phyloP scores from a whole-genome alignment of 2,888 invertebrate genomes.

The Stenurella melanura region DNA sequence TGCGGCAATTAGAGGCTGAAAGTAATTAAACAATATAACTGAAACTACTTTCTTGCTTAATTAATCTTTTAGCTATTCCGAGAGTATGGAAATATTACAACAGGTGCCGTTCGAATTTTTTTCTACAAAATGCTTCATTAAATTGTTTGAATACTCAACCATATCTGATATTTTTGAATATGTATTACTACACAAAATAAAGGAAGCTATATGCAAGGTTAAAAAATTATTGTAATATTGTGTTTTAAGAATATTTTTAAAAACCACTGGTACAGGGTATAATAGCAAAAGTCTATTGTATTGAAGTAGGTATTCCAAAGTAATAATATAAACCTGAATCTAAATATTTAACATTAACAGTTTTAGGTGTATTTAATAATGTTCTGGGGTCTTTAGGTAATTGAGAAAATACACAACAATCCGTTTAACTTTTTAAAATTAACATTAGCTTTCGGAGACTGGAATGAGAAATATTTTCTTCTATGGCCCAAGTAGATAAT shows the following conservation, averaged over 20 bases:
- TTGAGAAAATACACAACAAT: not conserved
- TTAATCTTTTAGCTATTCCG: too few relatives aligned
- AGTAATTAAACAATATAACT: too few relatives aligned
- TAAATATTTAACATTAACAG: not conserved
- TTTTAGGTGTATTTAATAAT: not conserved
- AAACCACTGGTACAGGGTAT: constrained; percentile 36
- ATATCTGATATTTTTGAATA: not conserved
- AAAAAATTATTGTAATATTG: constrained; percentile 40
- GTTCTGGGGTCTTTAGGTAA: not conserved
- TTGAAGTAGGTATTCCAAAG: not conserved
- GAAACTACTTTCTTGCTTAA: too few relatives aligned
- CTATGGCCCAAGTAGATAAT: not conserved
- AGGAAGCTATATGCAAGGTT: constrained; percentile 26
- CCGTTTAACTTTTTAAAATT: not conserved
- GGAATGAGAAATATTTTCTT: not conserved
- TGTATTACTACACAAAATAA: constrained; percentile 26
- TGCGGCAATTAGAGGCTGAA: too few relatives aligned
- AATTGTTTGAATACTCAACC: too few relatives aligned
- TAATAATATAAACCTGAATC: not conserved
- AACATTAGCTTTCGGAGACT: not conserved
- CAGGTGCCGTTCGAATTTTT: too few relatives aligned
- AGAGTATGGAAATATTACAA: too few relatives aligned
- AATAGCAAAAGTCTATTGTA: constrained; percentile 28
- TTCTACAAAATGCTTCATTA: too few relatives aligned
- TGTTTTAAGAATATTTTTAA: constrained; percentile 26